Evolutionary conservation across 2,797 vertebrate genomes (phyloP).

Genomic region (Microctenopoma stevenorrisi): DNA sequence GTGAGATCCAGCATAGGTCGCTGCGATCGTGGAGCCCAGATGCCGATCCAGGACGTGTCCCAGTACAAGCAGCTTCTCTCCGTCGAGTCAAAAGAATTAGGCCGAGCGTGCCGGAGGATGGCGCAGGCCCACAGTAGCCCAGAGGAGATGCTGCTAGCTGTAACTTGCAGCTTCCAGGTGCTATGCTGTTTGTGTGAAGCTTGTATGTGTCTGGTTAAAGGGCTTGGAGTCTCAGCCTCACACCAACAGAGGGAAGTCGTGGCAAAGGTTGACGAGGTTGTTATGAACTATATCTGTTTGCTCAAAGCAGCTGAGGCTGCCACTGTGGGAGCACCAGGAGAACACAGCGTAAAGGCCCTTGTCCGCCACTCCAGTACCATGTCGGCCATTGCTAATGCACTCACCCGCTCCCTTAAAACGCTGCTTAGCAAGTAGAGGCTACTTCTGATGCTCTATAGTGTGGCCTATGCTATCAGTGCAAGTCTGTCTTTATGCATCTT

Average conservation of each 20-base stretch:
- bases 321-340: conserved; percentile 87
- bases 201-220: conserved; percentile 95
- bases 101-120: conserved; percentile 95
- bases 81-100: conserved; percentile 94
- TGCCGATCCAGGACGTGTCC: conserved; percentile 88
- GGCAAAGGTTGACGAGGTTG: conserved; percentile 95
- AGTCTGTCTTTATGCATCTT: conserved; percentile 77
- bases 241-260: conserved; percentile 92
- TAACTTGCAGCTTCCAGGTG: conserved; percentile 98
- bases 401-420: conserved; percentile 98
- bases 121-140: conserved; percentile 92
- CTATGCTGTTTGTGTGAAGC: conserved; percentile 97
- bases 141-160: conserved; percentile 95
- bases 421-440: conserved; percentile 95
- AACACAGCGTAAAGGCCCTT: conserved; percentile 92
- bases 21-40: conserved; percentile 84
- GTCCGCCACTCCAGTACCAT: conserved; percentile 96
- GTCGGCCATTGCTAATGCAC: conserved; percentile 97
- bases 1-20: conserved; percentile 90
- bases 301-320: conserved; percentile 93
- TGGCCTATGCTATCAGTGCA: conserved; percentile 68
- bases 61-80: conserved; percentile 96
- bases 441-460: conserved; percentile 62
- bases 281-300: conserved; percentile 98
- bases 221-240: conserved; percentile 88